A percentile compares a stretch with the other conserved stretches of the same genome.
phyloP scores from a whole-genome alignment of 1,140 invertebrate genomes.

The Leguminivora glycinivorella region DNA sequence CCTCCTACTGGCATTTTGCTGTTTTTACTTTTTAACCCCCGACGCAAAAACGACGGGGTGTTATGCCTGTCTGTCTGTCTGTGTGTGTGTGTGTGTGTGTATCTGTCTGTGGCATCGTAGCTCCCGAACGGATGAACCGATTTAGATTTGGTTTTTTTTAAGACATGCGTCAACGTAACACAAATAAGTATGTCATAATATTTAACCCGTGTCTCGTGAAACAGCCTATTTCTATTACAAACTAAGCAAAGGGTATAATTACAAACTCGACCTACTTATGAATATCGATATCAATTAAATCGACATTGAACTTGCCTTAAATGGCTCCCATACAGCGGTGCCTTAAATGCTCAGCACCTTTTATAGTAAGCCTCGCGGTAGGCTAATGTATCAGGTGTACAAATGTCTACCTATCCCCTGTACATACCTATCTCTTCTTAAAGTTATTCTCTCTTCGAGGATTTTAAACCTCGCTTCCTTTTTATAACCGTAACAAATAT shows the following conservation, averaged over 20 bases:
- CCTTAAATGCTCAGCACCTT: background rate
- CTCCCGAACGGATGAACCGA: too few relatives aligned
- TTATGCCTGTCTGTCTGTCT: too few relatives aligned
- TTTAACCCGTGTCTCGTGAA: background rate
- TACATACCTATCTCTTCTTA: too few relatives aligned
- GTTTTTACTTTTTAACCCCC: too few relatives aligned
- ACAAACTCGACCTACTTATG: background rate
- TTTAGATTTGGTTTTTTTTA: too few relatives aligned
- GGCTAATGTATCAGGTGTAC: background rate
- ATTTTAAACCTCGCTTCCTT: background rate
- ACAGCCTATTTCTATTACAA: background rate
- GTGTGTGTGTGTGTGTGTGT: too few relatives aligned
- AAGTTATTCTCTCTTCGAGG: background rate
- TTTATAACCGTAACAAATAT: too few relatives aligned
- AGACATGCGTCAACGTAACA: too few relatives aligned
- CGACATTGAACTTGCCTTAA: conserved; percentile 9
- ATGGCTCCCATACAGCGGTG: background rate
- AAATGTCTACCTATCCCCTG: background rate
- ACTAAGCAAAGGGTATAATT: background rate
- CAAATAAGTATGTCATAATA: background rate
- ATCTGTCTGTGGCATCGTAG: too few relatives aligned
- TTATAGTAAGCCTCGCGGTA: background rate
- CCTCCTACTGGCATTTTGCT: too few relatives aligned
- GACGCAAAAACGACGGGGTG: too few relatives aligned
- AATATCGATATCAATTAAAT: conserved; percentile 11